phyloP scores from a whole-genome alignment of 2,113 vertebrate genomes.

The Eleginops maclovinus region DNA sequence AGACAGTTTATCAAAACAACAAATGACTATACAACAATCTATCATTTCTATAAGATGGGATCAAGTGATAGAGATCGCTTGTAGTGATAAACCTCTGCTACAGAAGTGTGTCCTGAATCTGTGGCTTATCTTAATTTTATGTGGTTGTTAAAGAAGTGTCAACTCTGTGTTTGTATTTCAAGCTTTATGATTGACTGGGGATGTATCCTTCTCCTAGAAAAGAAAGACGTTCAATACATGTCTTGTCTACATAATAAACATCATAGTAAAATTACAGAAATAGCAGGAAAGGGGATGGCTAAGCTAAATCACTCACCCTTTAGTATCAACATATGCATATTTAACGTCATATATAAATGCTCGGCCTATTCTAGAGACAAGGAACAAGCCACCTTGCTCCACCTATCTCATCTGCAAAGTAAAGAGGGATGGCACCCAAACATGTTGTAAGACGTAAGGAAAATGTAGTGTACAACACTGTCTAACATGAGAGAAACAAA shows the following conservation, averaged over 20 bases:
- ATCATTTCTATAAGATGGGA: background rate
- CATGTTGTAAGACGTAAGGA: background rate
- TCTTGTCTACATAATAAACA: too few relatives aligned
- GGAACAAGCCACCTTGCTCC: background rate
- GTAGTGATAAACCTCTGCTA: background rate
- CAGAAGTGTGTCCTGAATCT: background rate
- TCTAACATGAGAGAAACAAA: background rate
- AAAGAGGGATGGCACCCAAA: slow-evolving; percentile 25
- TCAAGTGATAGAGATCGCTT: background rate
- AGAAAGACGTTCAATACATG: too few relatives aligned
- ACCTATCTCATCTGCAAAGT: slow-evolving; percentile 36
- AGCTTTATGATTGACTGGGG: too few relatives aligned
- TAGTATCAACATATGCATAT: too few relatives aligned
- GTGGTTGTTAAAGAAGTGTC: background rate
- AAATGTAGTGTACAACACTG: slow-evolving; percentile 1
- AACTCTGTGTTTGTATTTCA: background rate
- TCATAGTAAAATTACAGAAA: too few relatives aligned
- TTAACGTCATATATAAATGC: too few relatives aligned
- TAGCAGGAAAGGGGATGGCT: too few relatives aligned
- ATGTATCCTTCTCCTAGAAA: too few relatives aligned
- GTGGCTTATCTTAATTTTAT: background rate
- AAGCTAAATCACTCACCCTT: too few relatives aligned
- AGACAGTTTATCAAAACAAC: too few relatives aligned
- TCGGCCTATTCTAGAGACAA: background rate
- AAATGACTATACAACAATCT: background rate